These are phyloP conservation scores for Noctua fimbriata DNA, from an alignment of 2,888 invertebrate species.

Conservation along the genomic window DNA sequence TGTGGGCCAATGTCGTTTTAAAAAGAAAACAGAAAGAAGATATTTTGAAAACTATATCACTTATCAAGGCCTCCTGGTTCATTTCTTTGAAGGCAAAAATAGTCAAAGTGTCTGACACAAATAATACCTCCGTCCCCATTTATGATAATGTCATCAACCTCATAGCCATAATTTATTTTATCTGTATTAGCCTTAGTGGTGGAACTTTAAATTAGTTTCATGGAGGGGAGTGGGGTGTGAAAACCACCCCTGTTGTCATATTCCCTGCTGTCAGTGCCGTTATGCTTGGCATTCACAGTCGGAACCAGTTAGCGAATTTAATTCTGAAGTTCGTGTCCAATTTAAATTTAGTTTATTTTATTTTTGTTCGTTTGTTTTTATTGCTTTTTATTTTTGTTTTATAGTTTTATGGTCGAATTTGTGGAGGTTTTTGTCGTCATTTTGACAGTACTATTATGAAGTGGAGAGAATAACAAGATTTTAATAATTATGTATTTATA, in stretches of 20 bases:
- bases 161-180: constrained; percentile 52
- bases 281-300: constrained; percentile 55
- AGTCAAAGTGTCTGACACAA: background rate
- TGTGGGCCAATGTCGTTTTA: background rate
- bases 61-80: background rate
- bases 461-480: background rate
- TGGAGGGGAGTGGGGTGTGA: constrained; percentile 34
- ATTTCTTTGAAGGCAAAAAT: background rate
- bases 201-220: constrained; percentile 74
- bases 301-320: constrained; percentile 53
- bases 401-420: background rate
- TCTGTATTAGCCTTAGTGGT: constrained; percentile 65
- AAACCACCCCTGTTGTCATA: constrained; percentile 54
- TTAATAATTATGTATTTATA: background rate
- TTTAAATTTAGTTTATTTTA: constrained; percentile 50
- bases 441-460: background rate
- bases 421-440: background rate
- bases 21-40: background rate
- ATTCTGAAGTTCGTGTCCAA: constrained; percentile 57
- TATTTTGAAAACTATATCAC: background rate
- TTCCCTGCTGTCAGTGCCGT: constrained; percentile 45
- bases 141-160: constrained; percentile 53
- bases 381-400: constrained; percentile 13
- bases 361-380: constrained; percentile 25
- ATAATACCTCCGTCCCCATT: constrained; percentile 29